phyloP scores from a whole-genome alignment of 2,797 vertebrate species.

The Emydoidea blandingii region DNA sequence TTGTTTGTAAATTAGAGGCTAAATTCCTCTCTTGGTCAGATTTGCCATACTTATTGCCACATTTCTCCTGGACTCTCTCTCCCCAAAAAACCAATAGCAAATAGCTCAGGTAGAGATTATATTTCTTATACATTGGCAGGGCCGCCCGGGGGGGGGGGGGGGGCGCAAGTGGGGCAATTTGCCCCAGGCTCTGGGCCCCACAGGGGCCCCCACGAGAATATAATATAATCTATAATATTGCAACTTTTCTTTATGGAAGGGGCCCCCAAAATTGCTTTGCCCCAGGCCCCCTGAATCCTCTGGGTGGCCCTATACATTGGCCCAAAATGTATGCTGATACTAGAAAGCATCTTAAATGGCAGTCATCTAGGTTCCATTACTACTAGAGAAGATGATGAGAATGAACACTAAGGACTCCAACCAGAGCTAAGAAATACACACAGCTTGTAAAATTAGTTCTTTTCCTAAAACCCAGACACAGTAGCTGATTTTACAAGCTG shows the following conservation, averaged over 20 bases:
- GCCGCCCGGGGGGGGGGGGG: too few relatives aligned
- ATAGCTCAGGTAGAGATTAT: not conserved
- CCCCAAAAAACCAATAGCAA: not conserved
- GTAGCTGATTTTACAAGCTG: not conserved
- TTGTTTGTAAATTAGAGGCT: not conserved
- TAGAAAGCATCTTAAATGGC: not conserved
- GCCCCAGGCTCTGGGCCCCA: too few relatives aligned
- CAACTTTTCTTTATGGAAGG: too few relatives aligned
- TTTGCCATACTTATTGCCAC: not conserved
- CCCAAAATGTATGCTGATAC: not conserved
- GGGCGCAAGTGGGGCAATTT: too few relatives aligned
- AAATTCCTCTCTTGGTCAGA: not conserved
- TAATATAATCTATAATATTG: too few relatives aligned
- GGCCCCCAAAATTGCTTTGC: too few relatives aligned
- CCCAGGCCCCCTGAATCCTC: too few relatives aligned
- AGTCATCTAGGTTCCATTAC: not conserved
- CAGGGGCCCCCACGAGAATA: too few relatives aligned
- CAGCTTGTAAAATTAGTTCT: not conserved
- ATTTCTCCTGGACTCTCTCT: not conserved
- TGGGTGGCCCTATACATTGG: too few relatives aligned
- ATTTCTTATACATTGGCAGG: not conserved
- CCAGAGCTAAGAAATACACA: not conserved
- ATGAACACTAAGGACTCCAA: not conserved
- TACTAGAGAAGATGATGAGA: not conserved
- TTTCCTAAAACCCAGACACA: not conserved